Evolutionary conservation across 1,140 invertebrate species (phyloP).

Genomic region (Holcopasites calliopsidis): DNA sequence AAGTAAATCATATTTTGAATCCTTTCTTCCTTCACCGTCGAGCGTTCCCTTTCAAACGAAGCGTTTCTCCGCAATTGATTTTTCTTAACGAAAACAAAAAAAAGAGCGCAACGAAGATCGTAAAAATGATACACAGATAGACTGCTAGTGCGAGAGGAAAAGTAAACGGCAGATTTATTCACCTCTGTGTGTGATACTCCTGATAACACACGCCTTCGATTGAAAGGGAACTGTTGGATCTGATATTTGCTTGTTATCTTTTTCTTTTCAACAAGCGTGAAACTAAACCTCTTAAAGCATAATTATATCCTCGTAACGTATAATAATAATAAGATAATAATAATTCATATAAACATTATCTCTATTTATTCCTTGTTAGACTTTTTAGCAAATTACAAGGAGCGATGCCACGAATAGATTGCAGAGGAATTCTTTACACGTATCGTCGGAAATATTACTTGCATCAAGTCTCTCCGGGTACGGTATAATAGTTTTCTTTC

Average conservation of each 20-base stretch:
- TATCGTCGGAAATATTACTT: conserved; percentile 32
- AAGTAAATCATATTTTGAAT: conserved; percentile 74
- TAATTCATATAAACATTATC: conserved; percentile 78
- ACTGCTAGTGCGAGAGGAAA: not conserved
- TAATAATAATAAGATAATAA: conserved; percentile 66
- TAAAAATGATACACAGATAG: not conserved
- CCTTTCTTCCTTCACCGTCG: conserved; percentile 61
- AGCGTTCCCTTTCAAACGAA: conserved; percentile 71
- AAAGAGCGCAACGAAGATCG: not conserved
- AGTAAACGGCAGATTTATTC: too few relatives aligned
- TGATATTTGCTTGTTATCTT: conserved; percentile 53
- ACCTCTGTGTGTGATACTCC: too few relatives aligned
- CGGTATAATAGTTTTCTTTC: conserved; percentile 30
- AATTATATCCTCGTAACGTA: conserved; percentile 73
- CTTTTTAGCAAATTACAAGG: conserved; percentile 57
- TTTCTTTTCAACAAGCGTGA: conserved; percentile 69
- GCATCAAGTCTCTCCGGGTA: conserved; percentile 17
- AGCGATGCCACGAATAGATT: conserved; percentile 51
- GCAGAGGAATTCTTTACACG: conserved; percentile 50
- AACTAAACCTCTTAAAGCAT: conserved; percentile 77
- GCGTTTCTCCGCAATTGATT: conserved; percentile 1
- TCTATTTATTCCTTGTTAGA: conserved; percentile 71
- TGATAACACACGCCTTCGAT: too few relatives aligned
- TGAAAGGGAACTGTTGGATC: conserved; percentile 66
- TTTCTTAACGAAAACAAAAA: not conserved